Conservation (phyloP, 92 coral and sea anemone genomes). For the Porites evermanni region DNA sequence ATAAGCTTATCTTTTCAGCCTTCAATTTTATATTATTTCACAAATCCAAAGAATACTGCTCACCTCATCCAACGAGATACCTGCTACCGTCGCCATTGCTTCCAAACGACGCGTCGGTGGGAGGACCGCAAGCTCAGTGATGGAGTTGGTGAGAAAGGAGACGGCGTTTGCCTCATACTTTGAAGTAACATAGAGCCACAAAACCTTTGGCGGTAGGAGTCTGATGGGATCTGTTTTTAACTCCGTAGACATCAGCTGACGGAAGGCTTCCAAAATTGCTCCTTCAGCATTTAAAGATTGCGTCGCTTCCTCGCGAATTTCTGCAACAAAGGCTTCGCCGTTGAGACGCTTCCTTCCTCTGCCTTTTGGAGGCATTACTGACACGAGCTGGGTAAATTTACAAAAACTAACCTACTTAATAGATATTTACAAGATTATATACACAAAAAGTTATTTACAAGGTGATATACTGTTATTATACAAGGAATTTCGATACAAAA, state of each 20-base stretch:
- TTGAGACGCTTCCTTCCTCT: background rate
- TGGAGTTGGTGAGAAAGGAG: background rate
- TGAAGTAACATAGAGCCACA: background rate
- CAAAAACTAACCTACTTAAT: too few relatives aligned
- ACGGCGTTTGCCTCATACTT: background rate
- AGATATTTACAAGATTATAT: too few relatives aligned
- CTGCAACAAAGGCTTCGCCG: background rate
- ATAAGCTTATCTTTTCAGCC: background rate
- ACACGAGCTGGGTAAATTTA: too few relatives aligned
- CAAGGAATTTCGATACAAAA: too few relatives aligned
- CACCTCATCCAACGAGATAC: too few relatives aligned
- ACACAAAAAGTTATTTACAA: too few relatives aligned
- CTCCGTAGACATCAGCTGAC: background rate
- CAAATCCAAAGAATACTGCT: too few relatives aligned
- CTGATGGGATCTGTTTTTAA: background rate
- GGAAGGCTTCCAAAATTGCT: background rate
- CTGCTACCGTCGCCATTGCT: background rate
- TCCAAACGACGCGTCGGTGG: conserved; percentile 1
- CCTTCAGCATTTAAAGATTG: background rate
- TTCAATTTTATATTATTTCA: background rate
- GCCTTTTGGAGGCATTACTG: conserved; percentile 3
- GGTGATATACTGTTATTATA: too few relatives aligned
- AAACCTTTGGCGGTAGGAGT: background rate
- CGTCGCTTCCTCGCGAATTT: background rate
- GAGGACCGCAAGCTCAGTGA: background rate